Base-by-base conservation (phyloP, 2,797 vertebrate genomes). In the Coccyzus lansbergi region DNA sequence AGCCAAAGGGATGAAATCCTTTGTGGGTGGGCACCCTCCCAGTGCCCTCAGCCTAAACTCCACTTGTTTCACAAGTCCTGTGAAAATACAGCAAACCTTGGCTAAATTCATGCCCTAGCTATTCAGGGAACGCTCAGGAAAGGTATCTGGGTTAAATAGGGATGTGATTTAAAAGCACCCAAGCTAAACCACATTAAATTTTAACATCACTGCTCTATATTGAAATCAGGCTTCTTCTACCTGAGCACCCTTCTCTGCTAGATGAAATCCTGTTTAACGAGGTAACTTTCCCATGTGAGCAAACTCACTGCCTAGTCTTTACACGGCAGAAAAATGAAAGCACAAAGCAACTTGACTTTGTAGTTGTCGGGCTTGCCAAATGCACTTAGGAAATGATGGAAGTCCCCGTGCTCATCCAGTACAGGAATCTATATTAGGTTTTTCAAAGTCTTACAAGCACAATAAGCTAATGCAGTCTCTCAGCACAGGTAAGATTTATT, bases 401-500 rank as follows among this genome's bases (percentile, higher is more conserved):
- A 62, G 48, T 93, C 42, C 79, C 89, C 0, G 7, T 63, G 59
- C 88, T 90, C 92, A 67, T 25, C 93, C 69, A 19, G 71, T 68
- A 13, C 71, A 83, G 62, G 65, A 69, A 78, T 92, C 86, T 91
- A 16, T 94, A 90, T 92, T 36, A 70, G 56, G 33, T 81, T 94
- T 86, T 78, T 83, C 86, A 48, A 91, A 94, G 83, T 70, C 72
- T 78, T 88, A 90, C 85, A 81, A 91, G 68, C 77, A 76, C 89
- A 86, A 79, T 91, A 88, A 95, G 76, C 62, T 93, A 91, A 94
- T 67, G 80, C 90, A 76, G 81, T 28, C 52, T 93, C 88, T 76
- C 63, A 64, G 81, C 10, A 0, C 92, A 80, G 92, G 80, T 90
- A 67, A 96, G 94, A 96, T 95, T 95, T 95, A 94, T 88, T 93